Conservation (phyloP, 2,888 invertebrate species). For the Belgica antarctica region DNA sequence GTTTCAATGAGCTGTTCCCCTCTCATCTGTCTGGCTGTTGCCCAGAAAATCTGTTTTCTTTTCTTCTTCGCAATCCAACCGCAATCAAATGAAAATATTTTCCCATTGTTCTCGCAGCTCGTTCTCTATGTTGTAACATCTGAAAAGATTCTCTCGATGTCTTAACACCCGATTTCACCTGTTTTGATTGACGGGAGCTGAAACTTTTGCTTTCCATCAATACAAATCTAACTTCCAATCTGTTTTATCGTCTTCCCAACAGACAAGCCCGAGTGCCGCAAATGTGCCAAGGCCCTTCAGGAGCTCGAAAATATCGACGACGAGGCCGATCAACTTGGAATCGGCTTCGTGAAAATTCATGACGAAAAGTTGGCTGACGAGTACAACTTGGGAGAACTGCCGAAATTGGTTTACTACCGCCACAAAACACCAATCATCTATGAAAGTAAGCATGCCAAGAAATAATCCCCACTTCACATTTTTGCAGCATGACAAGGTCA, state of each 20-base stretch:
- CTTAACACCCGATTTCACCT: too few species aligned
- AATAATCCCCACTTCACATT: conserved; percentile 3
- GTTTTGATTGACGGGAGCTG: neutral
- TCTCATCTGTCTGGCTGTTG: conserved; percentile 39
- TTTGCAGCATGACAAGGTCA: conserved; percentile 38
- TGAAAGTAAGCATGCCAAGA: conserved; percentile 64
- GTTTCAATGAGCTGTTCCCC: conserved; percentile 30
- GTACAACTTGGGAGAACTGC: conserved; percentile 84
- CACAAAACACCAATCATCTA: conserved; percentile 93
- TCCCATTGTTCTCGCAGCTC: too few species aligned
- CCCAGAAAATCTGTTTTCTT: conserved; percentile 37
- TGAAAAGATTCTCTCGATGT: neutral
- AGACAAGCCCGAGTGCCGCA: conserved; percentile 92
- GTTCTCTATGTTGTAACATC: too few species aligned
- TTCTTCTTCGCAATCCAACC: neutral
- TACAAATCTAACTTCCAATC: too few species aligned
- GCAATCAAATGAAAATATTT: neutral
- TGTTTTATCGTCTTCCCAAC: conserved; percentile 46
- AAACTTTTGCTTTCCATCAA: neutral
- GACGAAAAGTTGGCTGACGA: conserved; percentile 88
- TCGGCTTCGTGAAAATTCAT: conserved; percentile 91
- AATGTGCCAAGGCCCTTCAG: conserved; percentile 84
- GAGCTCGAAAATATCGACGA: conserved; percentile 93
- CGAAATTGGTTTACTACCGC: conserved; percentile 87
- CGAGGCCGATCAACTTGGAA: conserved; percentile 89